Conservation (phyloP, 1,140 invertebrate species). For the Patella vulgata region DNA sequence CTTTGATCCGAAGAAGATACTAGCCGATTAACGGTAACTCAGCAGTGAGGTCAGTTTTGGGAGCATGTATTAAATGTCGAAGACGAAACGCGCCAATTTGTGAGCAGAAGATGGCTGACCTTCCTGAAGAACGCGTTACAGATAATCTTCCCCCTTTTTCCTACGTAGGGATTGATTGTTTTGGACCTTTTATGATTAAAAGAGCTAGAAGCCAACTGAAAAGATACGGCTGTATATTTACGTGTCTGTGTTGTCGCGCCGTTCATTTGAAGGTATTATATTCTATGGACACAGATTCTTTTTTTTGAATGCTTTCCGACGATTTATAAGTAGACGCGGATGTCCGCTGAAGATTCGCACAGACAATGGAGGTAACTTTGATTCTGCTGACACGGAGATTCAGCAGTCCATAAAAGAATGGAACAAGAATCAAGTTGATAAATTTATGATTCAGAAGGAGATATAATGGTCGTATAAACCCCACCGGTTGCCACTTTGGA, state of each 20-base stretch:
- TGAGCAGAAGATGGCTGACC: slow-evolving; percentile 12
- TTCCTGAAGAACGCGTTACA: no score
- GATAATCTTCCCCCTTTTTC: slow-evolving; percentile 39
- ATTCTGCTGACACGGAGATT: slow-evolving; percentile 34
- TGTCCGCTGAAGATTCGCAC: background rate
- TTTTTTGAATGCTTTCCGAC: slow-evolving; percentile 28
- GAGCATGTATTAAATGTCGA: no score
- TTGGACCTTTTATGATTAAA: slow-evolving; percentile 44
- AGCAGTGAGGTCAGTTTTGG: slow-evolving; percentile 2
- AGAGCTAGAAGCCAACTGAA: slow-evolving; percentile 21
- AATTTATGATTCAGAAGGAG: no score
- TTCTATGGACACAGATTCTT: slow-evolving; percentile 27
- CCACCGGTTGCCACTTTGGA: slow-evolving; percentile 58
- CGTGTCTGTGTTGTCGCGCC: slow-evolving; percentile 33
- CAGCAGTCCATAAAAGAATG: slow-evolving; percentile 20
- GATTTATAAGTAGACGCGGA: slow-evolving; percentile 33
- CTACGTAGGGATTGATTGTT: no score
- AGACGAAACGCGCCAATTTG: slow-evolving; percentile 23
- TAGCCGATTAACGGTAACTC: background rate
- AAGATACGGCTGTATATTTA: slow-evolving; percentile 43
- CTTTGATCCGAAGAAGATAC: no score
- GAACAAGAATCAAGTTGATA: no score
- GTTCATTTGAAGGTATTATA: slow-evolving; percentile 38
- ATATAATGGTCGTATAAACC: slow-evolving; percentile 31
- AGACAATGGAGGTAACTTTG: slow-evolving; percentile 31